These are phyloP conservation scores for Corythoichthys haematopterus DNA, from an alignment of 2,113 vertebrate genomes.

Conservation along the genomic window DNA sequence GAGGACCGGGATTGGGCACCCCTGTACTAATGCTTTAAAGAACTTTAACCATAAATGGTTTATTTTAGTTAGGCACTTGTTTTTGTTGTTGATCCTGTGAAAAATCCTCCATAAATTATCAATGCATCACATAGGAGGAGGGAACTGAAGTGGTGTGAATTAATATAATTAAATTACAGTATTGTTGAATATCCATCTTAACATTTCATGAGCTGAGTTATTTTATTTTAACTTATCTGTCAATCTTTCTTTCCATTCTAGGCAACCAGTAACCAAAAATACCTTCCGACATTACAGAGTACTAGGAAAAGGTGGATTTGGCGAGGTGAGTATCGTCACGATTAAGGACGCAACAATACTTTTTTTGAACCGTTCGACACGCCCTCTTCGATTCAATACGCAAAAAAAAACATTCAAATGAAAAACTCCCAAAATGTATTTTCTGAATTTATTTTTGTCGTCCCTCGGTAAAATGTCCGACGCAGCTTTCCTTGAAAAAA, in stretches of 20 bases:
- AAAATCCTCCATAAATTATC: constrained; percentile 52
- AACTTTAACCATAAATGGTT: not conserved
- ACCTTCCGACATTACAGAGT: constrained; percentile 92
- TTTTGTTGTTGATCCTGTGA: constrained; percentile 27
- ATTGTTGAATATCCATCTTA: constrained; percentile 50
- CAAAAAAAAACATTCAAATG: too few relatives aligned
- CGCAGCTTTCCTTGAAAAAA: too few relatives aligned
- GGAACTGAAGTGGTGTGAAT: constrained; percentile 44
- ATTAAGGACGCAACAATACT: not conserved
- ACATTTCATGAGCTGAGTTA: constrained; percentile 30
- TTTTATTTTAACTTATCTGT: constrained; percentile 15
- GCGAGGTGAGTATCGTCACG: constrained; percentile 80
- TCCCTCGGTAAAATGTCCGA: too few relatives aligned
- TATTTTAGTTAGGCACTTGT: constrained; percentile 1
- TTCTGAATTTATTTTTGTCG: too few relatives aligned
- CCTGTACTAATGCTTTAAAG: not conserved
- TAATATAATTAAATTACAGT: constrained; percentile 49
- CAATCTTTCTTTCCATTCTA: constrained; percentile 45
- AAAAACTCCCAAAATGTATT: too few relatives aligned
- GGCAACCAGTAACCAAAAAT: constrained; percentile 90
- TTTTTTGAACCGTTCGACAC: not conserved
- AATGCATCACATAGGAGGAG: constrained; percentile 42
- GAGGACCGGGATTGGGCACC: too few relatives aligned
- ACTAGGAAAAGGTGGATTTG: constrained; percentile 93
- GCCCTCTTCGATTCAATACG: too few relatives aligned